Base-by-base conservation (phyloP, 2,888 invertebrate genomes). In the Beris morrisii region DNA sequence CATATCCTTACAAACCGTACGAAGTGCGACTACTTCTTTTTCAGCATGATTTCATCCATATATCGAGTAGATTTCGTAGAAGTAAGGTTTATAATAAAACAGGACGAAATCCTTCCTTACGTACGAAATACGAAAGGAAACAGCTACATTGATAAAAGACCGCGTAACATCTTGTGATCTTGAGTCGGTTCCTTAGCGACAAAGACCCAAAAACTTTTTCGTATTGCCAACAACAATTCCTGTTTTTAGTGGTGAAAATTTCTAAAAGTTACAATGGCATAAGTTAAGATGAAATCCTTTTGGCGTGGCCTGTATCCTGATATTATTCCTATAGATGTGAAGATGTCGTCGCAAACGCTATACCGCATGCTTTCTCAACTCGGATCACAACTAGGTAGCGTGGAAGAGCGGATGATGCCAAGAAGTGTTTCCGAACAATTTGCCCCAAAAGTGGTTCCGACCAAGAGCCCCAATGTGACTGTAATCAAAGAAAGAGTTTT, bases 361-460 rank as follows among this genome's bases (percentile, higher is more conserved):
- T 22, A 22, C 22, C 22, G 22, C 22, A 22, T 22, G 22, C 22
- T 22, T 22, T 22, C 22, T 22, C 1, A 22, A 22, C 22, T 22
- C 22, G 22, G 22, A 22, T 22, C 22, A 22, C 22, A 22, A 22
- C 2, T 22, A 22, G 22, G 22, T 22, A 22, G 22, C 22, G 22
- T 22, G 22, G 22, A 22, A 22, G 3, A 22, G 46, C 4, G 46
- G 58, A 11, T 58, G 30, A 5, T 46, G 28, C 15, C 28, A 22
- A 45, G 45, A 58, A 58, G 44, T 68, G 71, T 70, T 77, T 76
- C 74, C 77, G 75, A 77, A 77, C 76, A 77, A 77, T 77, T 77
- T 76, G 74, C 74, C 73, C 73, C 72, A 74, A 76, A 77, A 77
- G 76, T 76, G 76, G 77, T 75, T 76, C 73, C 73, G 73, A 22